Evolutionary conservation across 1,140 invertebrate species (phyloP).

Genomic region (Leptinotarsa lineolata): DNA sequence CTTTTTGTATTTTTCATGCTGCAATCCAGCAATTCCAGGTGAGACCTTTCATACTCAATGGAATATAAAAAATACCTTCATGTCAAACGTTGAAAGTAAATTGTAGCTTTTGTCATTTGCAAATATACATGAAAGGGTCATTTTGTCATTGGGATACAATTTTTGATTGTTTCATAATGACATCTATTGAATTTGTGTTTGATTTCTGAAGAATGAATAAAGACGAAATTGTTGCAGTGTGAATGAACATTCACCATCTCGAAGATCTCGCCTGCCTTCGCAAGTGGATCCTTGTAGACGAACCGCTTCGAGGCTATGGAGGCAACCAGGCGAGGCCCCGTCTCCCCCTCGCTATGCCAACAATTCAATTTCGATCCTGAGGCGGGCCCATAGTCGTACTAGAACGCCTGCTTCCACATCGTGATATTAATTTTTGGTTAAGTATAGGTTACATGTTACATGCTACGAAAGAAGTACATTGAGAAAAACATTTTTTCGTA

Average conservation of each 20-base stretch:
- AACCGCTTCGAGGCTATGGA: constrained; percentile 36
- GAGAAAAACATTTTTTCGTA: neutral
- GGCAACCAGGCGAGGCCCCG: constrained; percentile 42
- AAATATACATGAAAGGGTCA: too few relatives aligned
- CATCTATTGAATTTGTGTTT: neutral
- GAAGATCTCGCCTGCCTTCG: constrained; percentile 33
- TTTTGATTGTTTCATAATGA: too few relatives aligned
- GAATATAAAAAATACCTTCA: too few relatives aligned
- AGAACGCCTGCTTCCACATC: constrained; percentile 34
- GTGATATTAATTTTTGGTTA: constrained; percentile 30
- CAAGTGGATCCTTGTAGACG: constrained; percentile 23
- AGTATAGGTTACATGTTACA: neutral
- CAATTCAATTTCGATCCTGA: constrained; percentile 29
- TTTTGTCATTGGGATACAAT: too few relatives aligned
- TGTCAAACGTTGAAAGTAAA: too few relatives aligned
- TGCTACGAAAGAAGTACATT: constrained; percentile 19
- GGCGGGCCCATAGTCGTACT: constrained; percentile 38
- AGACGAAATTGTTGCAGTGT: constrained; percentile 40
- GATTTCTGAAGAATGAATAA: neutral
- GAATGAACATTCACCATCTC: constrained; percentile 38
- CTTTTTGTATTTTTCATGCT: constrained; percentile 28
- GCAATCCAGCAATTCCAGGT: constrained; percentile 28
- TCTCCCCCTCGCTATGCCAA: constrained; percentile 33
- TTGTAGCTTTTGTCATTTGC: too few relatives aligned
- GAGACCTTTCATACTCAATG: neutral